Percentiles rank a stretch among this genome's conserved stretches.
These are phyloP conservation scores for Choloepus didactylus DNA, from an alignment of 2,797 vertebrate genomes.

Conservation along the genomic window DNA sequence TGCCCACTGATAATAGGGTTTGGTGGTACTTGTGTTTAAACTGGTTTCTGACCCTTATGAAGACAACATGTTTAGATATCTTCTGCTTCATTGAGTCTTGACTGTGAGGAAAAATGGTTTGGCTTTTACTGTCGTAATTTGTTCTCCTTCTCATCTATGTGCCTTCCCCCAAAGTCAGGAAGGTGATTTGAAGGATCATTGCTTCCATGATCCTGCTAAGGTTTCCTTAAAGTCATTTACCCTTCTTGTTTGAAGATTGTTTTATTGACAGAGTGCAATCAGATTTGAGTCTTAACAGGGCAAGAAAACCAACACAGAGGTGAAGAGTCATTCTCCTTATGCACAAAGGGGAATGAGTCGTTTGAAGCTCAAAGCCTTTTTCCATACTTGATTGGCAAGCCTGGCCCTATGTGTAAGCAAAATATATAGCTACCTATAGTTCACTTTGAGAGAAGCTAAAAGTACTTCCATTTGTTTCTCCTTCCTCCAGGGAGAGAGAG, in stretches of 20 bases:
- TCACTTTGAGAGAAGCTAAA: constrained; percentile 37
- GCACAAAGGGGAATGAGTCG: background rate
- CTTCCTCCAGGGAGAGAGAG: background rate
- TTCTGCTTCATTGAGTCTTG: constrained; percentile 42
- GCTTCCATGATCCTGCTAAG: background rate
- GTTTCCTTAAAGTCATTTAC: constrained; percentile 46
- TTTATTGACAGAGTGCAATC: constrained; percentile 34
- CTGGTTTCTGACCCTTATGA: background rate
- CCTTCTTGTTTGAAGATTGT: constrained; percentile 51
- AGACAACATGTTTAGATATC: background rate
- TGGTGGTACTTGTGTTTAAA: background rate
- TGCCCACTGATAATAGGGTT: background rate
- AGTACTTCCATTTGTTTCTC: background rate
- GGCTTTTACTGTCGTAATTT: constrained; percentile 56
- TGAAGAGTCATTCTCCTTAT: constrained; percentile 56
- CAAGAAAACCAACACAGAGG: constrained; percentile 27
- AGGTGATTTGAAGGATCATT: background rate
- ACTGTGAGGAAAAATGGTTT: constrained; percentile 58
- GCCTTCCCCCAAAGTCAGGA: background rate
- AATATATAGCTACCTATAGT: background rate
- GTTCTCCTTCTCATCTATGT: constrained; percentile 9
- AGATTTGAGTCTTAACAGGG: constrained; percentile 29
- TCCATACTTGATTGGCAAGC: background rate
- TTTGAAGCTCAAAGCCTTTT: constrained; percentile 48
- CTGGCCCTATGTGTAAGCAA: constrained; percentile 29